These are phyloP conservation scores for Napeogenes sylphis DNA, from an alignment of 2,888 invertebrate genomes.

Conservation along the genomic window DNA sequence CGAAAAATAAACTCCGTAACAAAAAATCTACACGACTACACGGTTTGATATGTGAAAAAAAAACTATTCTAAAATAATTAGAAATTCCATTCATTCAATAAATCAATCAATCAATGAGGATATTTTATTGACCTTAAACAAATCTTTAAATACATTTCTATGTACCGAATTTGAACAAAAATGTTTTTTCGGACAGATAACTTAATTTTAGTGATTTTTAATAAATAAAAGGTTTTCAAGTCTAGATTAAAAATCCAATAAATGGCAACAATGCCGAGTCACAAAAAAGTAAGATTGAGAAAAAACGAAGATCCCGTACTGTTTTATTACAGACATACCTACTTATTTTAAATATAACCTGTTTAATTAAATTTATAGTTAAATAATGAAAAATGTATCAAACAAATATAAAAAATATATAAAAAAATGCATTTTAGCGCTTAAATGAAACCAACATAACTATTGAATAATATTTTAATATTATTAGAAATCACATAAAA, in stretches of 20 bases:
- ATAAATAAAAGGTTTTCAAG: background rate
- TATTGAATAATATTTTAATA: too few species aligned
- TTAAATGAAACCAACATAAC: too few species aligned
- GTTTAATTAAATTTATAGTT: background rate
- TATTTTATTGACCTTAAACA: too few species aligned
- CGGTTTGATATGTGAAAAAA: conserved; percentile 8
- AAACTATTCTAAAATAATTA: conserved; percentile 7
- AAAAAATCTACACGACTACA: conserved; percentile 38
- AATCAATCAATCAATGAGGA: background rate
- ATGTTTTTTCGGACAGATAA: background rate
- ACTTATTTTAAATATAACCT: background rate
- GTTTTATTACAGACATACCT: background rate
- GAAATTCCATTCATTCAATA: conserved; percentile 5
- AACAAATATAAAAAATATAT: too few species aligned
- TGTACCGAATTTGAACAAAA: background rate
- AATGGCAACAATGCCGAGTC: conserved; percentile 6
- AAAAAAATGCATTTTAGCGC: too few species aligned
- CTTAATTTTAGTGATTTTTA: background rate
- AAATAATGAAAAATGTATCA: background rate
- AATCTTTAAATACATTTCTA: too few species aligned
- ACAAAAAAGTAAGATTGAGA: background rate
- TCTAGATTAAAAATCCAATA: conserved; percentile 14
- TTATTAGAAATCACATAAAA: too few species aligned
- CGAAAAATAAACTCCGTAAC: conserved; percentile 72
- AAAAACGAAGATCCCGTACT: background rate